phyloP scores from a whole-genome alignment of 2,113 vertebrate genomes.

The Neolamprologus ventralis region DNA sequence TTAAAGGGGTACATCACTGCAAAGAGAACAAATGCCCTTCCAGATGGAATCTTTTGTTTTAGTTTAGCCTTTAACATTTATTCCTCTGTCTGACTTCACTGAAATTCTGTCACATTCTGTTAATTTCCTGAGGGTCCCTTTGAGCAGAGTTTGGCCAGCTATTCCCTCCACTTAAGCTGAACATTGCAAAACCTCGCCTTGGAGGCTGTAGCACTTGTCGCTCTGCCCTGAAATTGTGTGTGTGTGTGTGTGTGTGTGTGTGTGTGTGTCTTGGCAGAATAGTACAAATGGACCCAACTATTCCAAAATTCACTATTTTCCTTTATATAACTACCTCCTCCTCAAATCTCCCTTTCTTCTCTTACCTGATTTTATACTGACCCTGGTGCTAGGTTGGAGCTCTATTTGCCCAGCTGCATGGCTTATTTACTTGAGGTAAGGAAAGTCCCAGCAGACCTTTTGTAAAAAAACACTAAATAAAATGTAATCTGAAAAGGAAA shows the following conservation, averaged over 20 bases:
- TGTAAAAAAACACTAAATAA: conserved; percentile 37
- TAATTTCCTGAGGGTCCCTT: background rate
- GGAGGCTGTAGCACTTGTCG: conserved; percentile 8
- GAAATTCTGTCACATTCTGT: background rate
- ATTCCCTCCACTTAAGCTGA: background rate
- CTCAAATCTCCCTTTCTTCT: background rate
- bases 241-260: background rate
- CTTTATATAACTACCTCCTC: conserved; percentile 32
- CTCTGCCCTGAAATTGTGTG: background rate
- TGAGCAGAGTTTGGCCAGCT: background rate
- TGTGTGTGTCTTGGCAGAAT: background rate
- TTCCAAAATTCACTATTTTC: background rate
- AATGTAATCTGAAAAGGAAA: conserved; percentile 72
- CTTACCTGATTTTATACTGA: conserved; percentile 56
- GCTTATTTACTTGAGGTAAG: conserved; percentile 88
- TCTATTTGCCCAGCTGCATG: conserved; percentile 94
- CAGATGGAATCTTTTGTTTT: background rate
- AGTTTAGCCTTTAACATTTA: background rate
- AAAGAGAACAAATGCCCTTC: background rate
- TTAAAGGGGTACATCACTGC: background rate
- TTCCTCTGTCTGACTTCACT: background rate
- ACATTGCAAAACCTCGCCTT: conserved; percentile 28
- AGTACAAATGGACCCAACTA: background rate
- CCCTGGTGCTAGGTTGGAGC: conserved; percentile 52
- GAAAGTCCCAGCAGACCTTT: conserved; percentile 82